Percentiles rank a stretch among this genome's conserved stretches.
Evolutionary conservation across 2,113 vertebrate species (phyloP).

Genomic region (Trichechus manatus): DNA sequence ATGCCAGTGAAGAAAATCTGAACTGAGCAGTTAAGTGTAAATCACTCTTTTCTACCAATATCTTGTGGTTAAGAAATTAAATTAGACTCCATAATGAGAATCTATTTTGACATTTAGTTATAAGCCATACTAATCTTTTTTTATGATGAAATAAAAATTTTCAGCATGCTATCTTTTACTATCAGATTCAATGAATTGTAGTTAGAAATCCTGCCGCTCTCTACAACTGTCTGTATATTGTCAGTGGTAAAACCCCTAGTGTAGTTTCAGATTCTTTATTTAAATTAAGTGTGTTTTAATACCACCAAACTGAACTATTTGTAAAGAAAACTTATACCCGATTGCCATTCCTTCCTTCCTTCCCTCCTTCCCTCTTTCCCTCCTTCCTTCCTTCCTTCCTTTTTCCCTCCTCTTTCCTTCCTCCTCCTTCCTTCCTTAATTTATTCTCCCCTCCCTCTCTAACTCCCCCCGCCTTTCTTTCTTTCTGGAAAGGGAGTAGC

Average conservation of each 20-base stretch:
- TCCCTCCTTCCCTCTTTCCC: neutral
- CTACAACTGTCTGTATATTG: slow-evolving; percentile 20
- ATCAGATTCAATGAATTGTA: slow-evolving; percentile 60
- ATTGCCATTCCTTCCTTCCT: neutral
- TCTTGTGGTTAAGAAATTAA: slow-evolving; percentile 69
- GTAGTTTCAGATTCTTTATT: slow-evolving; percentile 39
- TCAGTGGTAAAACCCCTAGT: slow-evolving; percentile 39
- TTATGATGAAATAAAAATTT: slow-evolving; percentile 77
- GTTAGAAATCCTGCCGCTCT: slow-evolving; percentile 49
- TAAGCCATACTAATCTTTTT: slow-evolving; percentile 78
- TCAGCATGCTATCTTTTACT: slow-evolving; percentile 67
- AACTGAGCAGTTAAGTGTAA: slow-evolving; percentile 53
- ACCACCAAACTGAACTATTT: neutral
- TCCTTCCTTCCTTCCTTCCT: neutral
- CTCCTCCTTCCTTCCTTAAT: too few species aligned
- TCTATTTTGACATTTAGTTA: slow-evolving; percentile 77
- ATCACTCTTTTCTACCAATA: slow-evolving; percentile 59
- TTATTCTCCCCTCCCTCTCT: fast-evolving
- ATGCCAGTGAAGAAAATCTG: slow-evolving; percentile 14
- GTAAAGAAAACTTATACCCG: neutral
- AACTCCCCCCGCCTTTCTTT: neutral
- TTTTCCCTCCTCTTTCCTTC: too few species aligned
- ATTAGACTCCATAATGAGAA: slow-evolving; percentile 74
- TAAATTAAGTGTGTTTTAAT: slow-evolving; percentile 29
- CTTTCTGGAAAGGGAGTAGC: neutral